Evolutionary conservation across 2,113 vertebrate genomes (phyloP).

Genomic region (Tragelaphus scriptus): DNA sequence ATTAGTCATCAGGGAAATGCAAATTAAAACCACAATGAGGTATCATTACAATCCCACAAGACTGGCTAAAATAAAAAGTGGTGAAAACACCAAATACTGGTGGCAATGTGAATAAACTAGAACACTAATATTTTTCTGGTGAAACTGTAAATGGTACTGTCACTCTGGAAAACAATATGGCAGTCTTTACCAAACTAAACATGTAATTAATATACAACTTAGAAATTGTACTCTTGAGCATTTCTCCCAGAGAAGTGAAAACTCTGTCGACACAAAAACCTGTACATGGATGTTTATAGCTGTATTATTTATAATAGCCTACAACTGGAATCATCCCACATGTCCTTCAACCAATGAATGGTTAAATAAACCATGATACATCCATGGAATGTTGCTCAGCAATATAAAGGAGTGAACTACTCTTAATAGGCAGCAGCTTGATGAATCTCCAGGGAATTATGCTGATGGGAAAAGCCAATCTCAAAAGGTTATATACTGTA

Average conservation of each 20-base stretch:
- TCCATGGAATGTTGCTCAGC: not conserved
- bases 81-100: not conserved
- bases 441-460: not conserved
- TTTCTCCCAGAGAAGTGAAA: conserved; percentile 21
- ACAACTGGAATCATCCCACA: not conserved
- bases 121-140: conserved; percentile 2
- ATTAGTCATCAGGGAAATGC: not conserved
- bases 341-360: not conserved
- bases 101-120: not conserved
- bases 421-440: not conserved
- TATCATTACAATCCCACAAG: not conserved
- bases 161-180: not conserved
- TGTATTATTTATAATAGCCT: not conserved
- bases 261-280: not conserved
- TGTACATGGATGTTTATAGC: not conserved
- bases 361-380: not conserved
- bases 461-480: not conserved
- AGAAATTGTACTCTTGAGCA: not conserved
- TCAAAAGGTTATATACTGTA: not conserved
- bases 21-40: not conserved
- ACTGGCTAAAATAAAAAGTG: conserved; percentile 2
- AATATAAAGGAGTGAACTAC: not conserved
- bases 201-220: not conserved
- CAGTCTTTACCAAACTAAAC: not conserved
- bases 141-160: not conserved